Base-by-base conservation (phyloP, 2,113 vertebrate species). In the Nibea coibor region DNA sequence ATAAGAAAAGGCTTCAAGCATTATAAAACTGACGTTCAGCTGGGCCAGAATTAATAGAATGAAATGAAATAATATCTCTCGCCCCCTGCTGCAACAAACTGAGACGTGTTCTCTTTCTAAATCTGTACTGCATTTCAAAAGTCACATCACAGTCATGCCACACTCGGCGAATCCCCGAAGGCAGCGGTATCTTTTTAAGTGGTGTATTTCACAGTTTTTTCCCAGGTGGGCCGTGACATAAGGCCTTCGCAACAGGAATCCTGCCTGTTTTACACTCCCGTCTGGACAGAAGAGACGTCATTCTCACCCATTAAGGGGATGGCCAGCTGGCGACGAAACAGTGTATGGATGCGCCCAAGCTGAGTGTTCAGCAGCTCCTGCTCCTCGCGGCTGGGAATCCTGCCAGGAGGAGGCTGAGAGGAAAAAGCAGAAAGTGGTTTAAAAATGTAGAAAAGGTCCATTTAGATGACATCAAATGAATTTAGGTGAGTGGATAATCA, bases 281-380 rank as follows among this genome's bases (percentile, higher is more conserved):
- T 85, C 74, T 75, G 71, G 45, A 86, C 65, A 72, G 50, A 82
- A 16, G n/a, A 67, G 80, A 53, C 14, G 8, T 51, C 67, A 53
- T 73, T 73, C 96, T 95, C 92, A 99, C 98, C 97, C 69, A 98
- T 94, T 70, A 99, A 95, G 0, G 98, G 97, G 74, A 99, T 78
- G 20, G 96, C 95, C 94, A 99, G 85, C 94, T 99, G 98, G 77
- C 98, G 96, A 73, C 96, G 95, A 90, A 99, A 99, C 42, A 99
- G 95, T 0, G 91, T 94, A 86, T 99, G 97, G 77, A 99, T 96
- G 86, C 95, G 96, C 87, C 96, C 95, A 0, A 98, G 96, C 93
- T 99, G 98, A 75, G 89, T 84, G 80, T 94, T 96, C 81, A 97
- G 89, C 92, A 95, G 94, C 93, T 96, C 96, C 95, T 98, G 96